Base-by-base conservation (phyloP, 2,888 invertebrate species). In the Coelinius sp. region DNA sequence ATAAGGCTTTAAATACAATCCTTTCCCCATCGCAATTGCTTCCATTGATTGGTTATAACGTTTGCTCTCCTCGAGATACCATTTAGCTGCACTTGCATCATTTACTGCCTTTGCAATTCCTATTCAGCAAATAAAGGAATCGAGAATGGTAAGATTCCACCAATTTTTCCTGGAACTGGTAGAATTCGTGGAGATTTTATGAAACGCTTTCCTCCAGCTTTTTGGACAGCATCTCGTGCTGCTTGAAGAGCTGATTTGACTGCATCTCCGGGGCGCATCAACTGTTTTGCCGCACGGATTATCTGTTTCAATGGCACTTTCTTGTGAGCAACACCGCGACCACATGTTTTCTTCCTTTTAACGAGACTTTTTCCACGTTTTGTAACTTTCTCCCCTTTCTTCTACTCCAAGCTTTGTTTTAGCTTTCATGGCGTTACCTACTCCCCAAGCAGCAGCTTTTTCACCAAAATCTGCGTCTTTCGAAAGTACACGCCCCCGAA, bases 401-500 rank as follows among this genome's bases (percentile, higher is more conserved):
- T n/a, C 82, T 79, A 81, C 78, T 27, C 81, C 81, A 1, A 79
- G 44, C 76, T 80, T 82, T 5, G 74, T 68, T 82, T 86, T 84
- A 5, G 76, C 74, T 73, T 83, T 85, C 83, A 86, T 86, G 3
- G 69, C 62, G 14, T 79, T 80, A 2, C 81, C 75, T 41, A 85
- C 82, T 35, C 77, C 65, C 74, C 75, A 81, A n/a, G 83, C 77
- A 14, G 81, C 79, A 44, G 81, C 72, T 77, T 80, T 41, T 8
- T 41, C 41, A 31, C 31, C 7, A n/a, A n/a, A n/a, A n/a, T n/a
- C n/a, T n/a, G n/a, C n/a, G n/a, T n/a, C n/a, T n/a, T n/a, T n/a
- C n/a, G n/a, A n/a, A n/a, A n/a, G n/a, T n/a, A n/a, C n/a, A n/a
- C n/a, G n/a, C n/a, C n/a, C n/a, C n/a, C n/a, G n/a, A n/a, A n/a